Evolutionary conservation across 2,113 vertebrate species (phyloP).

Genomic region (Tragelaphus buxtoni): DNA sequence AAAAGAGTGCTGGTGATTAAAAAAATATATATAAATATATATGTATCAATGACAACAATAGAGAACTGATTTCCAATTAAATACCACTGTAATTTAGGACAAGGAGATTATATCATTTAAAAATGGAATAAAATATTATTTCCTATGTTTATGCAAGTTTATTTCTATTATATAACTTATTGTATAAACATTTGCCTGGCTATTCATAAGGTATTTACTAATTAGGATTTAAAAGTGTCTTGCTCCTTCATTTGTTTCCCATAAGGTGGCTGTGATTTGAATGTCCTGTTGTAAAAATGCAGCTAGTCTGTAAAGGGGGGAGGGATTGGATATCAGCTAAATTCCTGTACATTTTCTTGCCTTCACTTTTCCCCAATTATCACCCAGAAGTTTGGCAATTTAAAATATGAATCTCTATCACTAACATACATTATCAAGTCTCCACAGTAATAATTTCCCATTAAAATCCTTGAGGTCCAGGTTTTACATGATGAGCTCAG

Average conservation of each 20-base stretch:
- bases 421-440: slow-evolving; percentile 30
- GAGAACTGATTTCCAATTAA: neutral
- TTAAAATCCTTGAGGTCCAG: slow-evolving; percentile 37
- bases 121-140: neutral
- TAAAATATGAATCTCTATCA: slow-evolving; percentile 1
- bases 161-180: neutral
- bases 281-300: neutral
- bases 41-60: neutral
- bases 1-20: neutral
- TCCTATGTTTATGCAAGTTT: neutral
- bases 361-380: slow-evolving; percentile 1
- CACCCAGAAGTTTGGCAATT: slow-evolving; percentile 6
- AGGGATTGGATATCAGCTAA: neutral
- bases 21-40: no score
- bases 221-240: neutral
- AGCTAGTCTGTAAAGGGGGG: neutral
- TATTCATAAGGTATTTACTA: neutral
- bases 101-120: neutral
- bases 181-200: neutral
- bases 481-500: neutral
- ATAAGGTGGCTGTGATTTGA: neutral
- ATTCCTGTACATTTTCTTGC: neutral
- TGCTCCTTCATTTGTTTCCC: neutral
- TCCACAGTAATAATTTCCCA: slow-evolving; percentile 34
- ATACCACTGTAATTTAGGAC: neutral